Percentiles rank a stretch among this genome's conserved stretches.
These are phyloP conservation scores for Macaca mulatta DNA, from an alignment of 2,113 vertebrate species.

Conservation along the genomic window DNA sequence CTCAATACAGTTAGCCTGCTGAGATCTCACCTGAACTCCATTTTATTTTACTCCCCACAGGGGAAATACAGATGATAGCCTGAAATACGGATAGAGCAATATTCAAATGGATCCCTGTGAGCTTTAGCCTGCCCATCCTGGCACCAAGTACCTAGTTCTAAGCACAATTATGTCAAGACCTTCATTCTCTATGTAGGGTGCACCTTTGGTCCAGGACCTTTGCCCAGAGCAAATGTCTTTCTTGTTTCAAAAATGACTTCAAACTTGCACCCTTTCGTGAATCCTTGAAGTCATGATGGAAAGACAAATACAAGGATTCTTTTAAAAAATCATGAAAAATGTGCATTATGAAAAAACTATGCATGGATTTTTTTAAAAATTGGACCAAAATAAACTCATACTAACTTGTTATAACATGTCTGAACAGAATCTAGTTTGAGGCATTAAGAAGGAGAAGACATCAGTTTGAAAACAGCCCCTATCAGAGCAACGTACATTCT, in stretches of 20 bases:
- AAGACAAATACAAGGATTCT: not conserved
- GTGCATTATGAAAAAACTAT: not conserved
- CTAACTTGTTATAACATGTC: not conserved
- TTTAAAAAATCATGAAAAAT: not conserved
- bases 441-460: not conserved
- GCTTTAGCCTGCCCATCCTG: not conserved
- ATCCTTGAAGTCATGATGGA: not conserved
- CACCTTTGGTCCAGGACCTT: not conserved
- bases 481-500: not conserved
- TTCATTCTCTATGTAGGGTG: fast-evolving
- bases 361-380: not conserved
- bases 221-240: not conserved
- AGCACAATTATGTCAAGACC: not conserved
- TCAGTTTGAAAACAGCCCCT: not conserved
- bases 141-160: not conserved
- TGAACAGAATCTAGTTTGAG: not conserved
- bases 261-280: not conserved
- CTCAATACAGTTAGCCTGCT: not conserved
- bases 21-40: not conserved
- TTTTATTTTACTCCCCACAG: not conserved
- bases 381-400: not conserved
- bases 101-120: not conserved
- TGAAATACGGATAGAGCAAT: not conserved
- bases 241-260: not conserved
- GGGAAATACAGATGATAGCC: not conserved